Conservation (phyloP, 2,888 invertebrate genomes). For the Myopa tessellatipennis region DNA sequence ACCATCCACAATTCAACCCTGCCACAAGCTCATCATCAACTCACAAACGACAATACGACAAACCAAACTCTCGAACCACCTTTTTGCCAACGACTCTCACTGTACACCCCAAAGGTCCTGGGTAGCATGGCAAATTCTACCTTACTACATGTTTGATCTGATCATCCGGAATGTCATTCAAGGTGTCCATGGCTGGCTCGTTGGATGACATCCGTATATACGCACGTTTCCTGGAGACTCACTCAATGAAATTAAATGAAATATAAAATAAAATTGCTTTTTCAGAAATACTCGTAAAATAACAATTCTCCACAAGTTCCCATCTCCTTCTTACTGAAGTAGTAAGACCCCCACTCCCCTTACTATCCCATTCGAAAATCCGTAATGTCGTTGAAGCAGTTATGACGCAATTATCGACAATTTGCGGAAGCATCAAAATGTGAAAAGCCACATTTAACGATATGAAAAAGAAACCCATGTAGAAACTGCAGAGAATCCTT, state of each 20-base stretch:
- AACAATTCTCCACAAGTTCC: background rate
- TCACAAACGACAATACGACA: background rate
- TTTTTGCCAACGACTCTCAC: too few species aligned
- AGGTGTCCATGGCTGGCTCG: background rate
- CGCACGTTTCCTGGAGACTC: too few species aligned
- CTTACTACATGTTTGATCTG: background rate
- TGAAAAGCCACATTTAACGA: background rate
- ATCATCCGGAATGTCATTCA: background rate
- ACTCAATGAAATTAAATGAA: too few species aligned
- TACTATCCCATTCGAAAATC: background rate
- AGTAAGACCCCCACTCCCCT: background rate
- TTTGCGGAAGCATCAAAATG: background rate
- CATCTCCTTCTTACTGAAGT: background rate
- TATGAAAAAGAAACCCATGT: background rate
- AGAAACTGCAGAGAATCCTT: background rate
- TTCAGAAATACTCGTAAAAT: background rate
- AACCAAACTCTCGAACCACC: background rate
- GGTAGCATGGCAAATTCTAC: background rate
- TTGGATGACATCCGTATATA: too few species aligned
- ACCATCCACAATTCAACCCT: background rate
- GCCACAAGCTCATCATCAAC: background rate
- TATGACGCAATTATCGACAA: conserved; percentile 21
- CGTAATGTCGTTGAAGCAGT: background rate
- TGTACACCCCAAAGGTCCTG: background rate
- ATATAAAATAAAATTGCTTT: conserved; percentile 5